A percentile compares a stretch with the other conserved stretches of the same genome.
Evolutionary conservation across 2,888 invertebrate species (phyloP).

Genomic region (Diaphora mendica): DNA sequence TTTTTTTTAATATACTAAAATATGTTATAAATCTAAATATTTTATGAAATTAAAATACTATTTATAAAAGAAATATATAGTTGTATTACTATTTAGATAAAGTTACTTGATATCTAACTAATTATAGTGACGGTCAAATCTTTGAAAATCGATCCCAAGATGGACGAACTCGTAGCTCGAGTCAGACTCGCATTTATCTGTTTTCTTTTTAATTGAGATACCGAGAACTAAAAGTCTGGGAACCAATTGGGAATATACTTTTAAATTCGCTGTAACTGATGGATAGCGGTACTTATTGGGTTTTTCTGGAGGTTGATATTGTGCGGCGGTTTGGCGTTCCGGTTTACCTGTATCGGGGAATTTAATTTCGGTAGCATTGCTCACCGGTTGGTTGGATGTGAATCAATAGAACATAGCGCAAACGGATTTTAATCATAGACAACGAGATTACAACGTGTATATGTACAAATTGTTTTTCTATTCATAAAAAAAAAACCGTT

Average conservation of each 20-base stretch:
- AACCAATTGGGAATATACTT: conserved; percentile 2
- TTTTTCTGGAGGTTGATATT: conserved; percentile 5
- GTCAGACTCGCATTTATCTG: background rate
- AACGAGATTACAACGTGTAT: background rate
- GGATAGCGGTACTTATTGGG: conserved; percentile 5
- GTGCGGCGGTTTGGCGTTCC: background rate
- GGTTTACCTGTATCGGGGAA: conserved; percentile 15
- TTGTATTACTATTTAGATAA: too few species aligned
- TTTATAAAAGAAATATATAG: too few species aligned
- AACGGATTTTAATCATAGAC: background rate
- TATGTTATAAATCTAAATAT: too few species aligned
- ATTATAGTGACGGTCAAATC: too few species aligned
- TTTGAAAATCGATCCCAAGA: background rate
- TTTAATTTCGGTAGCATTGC: conserved; percentile 13
- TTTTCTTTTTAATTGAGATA: background rate
- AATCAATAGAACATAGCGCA: background rate
- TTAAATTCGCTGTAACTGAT: background rate
- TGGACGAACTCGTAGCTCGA: background rate
- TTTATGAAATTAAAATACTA: too few species aligned
- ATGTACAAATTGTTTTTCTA: background rate
- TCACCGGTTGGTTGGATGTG: conserved; percentile 9
- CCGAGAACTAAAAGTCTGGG: background rate
- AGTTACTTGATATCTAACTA: too few species aligned
- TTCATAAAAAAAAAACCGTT: background rate
- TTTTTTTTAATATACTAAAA: too few species aligned